phyloP scores from a whole-genome alignment of 2,797 vertebrate species.

The Anguilla obscura region DNA sequence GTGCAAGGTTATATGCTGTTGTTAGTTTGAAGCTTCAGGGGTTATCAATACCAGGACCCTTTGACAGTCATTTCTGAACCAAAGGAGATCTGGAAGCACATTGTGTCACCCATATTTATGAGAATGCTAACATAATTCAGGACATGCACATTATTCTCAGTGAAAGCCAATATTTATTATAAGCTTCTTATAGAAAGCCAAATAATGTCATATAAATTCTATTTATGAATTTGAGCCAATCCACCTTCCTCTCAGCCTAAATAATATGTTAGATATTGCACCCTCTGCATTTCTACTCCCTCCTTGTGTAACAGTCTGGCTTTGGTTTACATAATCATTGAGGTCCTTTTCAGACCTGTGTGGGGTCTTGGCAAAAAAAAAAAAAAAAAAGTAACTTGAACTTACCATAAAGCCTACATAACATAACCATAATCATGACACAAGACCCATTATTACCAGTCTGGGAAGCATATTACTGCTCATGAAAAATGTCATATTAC shows the following conservation, averaged over 20 bases:
- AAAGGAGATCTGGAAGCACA: conserved; percentile 45
- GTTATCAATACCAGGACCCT: conserved; percentile 50
- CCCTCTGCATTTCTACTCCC: neutral
- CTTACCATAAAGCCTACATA: neutral
- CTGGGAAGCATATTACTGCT: neutral
- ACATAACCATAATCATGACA: neutral
- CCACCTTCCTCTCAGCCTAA: conserved; percentile 34
- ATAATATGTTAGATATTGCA: conserved; percentile 31
- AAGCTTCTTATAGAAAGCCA: conserved; percentile 39
- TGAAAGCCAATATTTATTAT: conserved; percentile 32
- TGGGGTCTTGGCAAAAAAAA: conserved; percentile 12
- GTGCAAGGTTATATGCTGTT: conserved; percentile 44
- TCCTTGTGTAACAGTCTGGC: conserved; percentile 30
- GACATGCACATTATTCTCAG: conserved; percentile 30
- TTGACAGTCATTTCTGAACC: conserved; percentile 55
- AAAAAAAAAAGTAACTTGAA: conserved; percentile 17
- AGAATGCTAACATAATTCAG: conserved; percentile 33
- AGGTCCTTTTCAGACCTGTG: conserved; percentile 43
- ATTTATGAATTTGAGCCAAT: conserved; percentile 45
- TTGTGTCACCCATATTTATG: conserved; percentile 36
- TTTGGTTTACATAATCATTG: conserved; percentile 44
- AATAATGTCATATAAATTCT: conserved; percentile 41
- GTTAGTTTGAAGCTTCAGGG: conserved; percentile 40
- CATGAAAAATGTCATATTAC: neutral
- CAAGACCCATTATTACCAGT: neutral